Conservation (phyloP, 2,888 invertebrate genomes). For the Leptarthrus brevirostris region DNA sequence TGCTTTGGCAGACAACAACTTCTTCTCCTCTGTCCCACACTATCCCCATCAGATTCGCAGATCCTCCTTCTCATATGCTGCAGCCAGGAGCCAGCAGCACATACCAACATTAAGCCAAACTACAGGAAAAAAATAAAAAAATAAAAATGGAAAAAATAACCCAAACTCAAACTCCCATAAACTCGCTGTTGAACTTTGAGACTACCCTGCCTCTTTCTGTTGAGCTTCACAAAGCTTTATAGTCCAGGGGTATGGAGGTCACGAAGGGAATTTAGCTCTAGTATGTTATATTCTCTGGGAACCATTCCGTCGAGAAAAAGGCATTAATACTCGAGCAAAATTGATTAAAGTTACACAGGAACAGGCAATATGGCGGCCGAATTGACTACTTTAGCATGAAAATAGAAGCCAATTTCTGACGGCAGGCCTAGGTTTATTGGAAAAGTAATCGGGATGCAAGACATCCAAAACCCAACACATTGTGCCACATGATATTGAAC, state of each 20-base stretch:
- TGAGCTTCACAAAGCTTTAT: slow-evolving; percentile 10
- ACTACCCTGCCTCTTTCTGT: not conserved
- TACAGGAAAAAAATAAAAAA: not conserved
- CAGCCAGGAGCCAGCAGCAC: not conserved
- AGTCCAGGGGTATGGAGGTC: not conserved
- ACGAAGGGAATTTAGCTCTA: not conserved
- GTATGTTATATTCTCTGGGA: slow-evolving; percentile 1
- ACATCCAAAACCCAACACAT: too few species aligned
- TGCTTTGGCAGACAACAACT: not conserved
- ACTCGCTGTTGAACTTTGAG: slow-evolving; percentile 5
- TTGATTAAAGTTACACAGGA: slow-evolving; percentile 6
- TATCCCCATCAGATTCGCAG: slow-evolving; percentile 4
- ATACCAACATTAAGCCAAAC: not conserved
- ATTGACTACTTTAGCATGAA: not conserved
- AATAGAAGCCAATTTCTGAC: not conserved
- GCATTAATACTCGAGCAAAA: slow-evolving; percentile 6
- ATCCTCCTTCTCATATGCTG: slow-evolving; percentile 1
- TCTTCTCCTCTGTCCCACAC: not conserved
- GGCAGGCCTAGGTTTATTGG: not conserved
- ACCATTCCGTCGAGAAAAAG: not conserved
- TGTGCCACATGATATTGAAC: too few species aligned
- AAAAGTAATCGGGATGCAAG: too few species aligned
- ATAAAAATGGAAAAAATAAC: not conserved
- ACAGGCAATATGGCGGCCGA: slow-evolving; percentile 2
- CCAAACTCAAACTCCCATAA: not conserved